A percentile compares a stretch with the other conserved stretches of the same genome.
Conservation (phyloP, 2,113 vertebrate species). For the Ammodytes dubius region DNA sequence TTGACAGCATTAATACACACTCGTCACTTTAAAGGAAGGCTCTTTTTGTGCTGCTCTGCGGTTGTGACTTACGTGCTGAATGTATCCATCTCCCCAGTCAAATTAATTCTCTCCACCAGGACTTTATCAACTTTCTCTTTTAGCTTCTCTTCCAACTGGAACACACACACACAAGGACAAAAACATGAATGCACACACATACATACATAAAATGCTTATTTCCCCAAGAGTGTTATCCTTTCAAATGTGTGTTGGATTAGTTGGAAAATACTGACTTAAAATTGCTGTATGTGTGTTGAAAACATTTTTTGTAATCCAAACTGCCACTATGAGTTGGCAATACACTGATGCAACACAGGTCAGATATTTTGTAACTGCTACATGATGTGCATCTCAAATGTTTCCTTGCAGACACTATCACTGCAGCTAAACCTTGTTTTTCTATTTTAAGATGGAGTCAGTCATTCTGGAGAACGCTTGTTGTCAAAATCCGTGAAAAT, state of each 20-base stretch:
- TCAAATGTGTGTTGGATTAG: background rate
- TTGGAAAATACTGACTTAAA: background rate
- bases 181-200: background rate
- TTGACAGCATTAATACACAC: background rate
- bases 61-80: slow-evolving; percentile 93
- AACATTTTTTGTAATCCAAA: slow-evolving; percentile 15
- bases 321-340: slow-evolving; percentile 9
- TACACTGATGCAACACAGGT: slow-evolving; percentile 19
- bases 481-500: too few species aligned
- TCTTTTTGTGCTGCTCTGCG: background rate
- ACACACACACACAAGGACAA: slow-evolving; percentile 38
- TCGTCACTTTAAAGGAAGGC: background rate
- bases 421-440: background rate
- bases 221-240: background rate
- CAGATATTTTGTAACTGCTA: background rate
- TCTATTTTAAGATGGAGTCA: too few species aligned
- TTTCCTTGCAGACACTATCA: background rate
- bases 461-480: too few species aligned
- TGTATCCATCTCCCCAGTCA: slow-evolving; percentile 97
- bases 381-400: background rate
- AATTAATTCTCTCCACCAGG: slow-evolving; percentile 93
- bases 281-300: background rate
- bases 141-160: slow-evolving; percentile 96
- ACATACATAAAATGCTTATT: background rate
- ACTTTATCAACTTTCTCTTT: slow-evolving; percentile 96